Percentiles rank a stretch among this genome's conserved stretches.
Conservation (phyloP, 1,140 invertebrate species). For the Onthophagus taurus region DNA sequence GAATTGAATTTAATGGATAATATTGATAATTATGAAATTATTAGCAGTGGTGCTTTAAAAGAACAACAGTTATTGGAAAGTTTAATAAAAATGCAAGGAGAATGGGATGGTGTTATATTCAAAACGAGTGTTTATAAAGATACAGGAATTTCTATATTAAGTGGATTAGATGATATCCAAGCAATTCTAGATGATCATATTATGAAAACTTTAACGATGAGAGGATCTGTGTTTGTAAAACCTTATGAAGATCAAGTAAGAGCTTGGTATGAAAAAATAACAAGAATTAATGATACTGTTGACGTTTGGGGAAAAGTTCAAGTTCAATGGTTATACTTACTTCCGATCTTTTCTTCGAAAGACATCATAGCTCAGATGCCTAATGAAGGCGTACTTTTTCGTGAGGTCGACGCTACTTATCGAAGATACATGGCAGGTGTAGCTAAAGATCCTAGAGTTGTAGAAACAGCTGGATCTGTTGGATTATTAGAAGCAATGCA, state of each 20-base stretch:
- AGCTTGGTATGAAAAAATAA: slow-evolving; percentile 73
- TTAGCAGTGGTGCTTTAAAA: slow-evolving; percentile 83
- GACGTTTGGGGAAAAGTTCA: slow-evolving; percentile 86
- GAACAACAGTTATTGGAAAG: slow-evolving; percentile 72
- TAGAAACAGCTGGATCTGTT: slow-evolving; percentile 58
- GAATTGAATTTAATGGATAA: slow-evolving; percentile 62
- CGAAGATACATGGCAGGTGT: slow-evolving; percentile 68
- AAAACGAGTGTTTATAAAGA: slow-evolving; percentile 66
- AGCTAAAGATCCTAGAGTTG: slow-evolving; percentile 60
- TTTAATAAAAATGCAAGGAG: slow-evolving; percentile 72
- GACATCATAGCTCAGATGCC: slow-evolving; percentile 92
- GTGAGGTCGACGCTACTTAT: slow-evolving; percentile 56
- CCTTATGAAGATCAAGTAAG: slow-evolving; percentile 73
- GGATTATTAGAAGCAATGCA: slow-evolving; percentile 67
- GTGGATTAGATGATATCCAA: slow-evolving; percentile 77
- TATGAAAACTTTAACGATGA: slow-evolving; percentile 79
- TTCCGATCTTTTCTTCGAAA: slow-evolving; percentile 88
- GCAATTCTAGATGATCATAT: slow-evolving; percentile 81
- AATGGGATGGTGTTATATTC: slow-evolving; percentile 75
- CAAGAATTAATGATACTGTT: slow-evolving; percentile 65
- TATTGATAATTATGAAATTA: slow-evolving; percentile 72
- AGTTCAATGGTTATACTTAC: slow-evolving; percentile 82
- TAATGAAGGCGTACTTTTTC: slow-evolving; percentile 73
- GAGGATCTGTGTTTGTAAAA: slow-evolving; percentile 85
- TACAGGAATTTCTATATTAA: slow-evolving; percentile 67